These are phyloP conservation scores for Marasmarcha lunaedactyla DNA, from an alignment of 2,888 invertebrate species.

Conservation along the genomic window DNA sequence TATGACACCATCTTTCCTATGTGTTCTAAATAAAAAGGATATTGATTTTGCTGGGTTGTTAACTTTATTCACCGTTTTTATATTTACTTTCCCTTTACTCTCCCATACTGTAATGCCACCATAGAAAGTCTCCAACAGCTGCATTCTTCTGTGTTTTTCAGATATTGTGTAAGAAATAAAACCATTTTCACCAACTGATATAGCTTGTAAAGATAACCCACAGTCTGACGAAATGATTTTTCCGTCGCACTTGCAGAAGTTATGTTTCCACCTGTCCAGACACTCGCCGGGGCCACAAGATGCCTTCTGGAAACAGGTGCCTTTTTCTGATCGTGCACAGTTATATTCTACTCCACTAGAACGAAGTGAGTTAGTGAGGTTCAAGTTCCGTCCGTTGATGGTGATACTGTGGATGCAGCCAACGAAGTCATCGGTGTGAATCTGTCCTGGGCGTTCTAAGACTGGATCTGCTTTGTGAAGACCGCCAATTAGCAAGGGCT, in stretches of 20 bases:
- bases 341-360: constrained; percentile 80
- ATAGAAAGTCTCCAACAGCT: constrained; percentile 84
- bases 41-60: constrained; percentile 76
- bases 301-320: constrained; percentile 73
- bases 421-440: constrained; percentile 91
- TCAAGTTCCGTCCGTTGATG: constrained; percentile 86
- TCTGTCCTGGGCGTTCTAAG: constrained; percentile 88
- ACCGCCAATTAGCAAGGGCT: constrained; percentile 88
- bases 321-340: constrained; percentile 78
- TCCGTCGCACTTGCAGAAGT: constrained; percentile 78
- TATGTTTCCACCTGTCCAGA: constrained; percentile 86
- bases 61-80: constrained; percentile 37
- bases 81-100: constrained; percentile 33
- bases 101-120: constrained; percentile 79
- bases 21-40: constrained; percentile 85
- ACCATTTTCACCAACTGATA: constrained; percentile 82
- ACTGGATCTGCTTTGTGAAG: constrained; percentile 87
- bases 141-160: constrained; percentile 88
- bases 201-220: constrained; percentile 79
- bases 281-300: constrained; percentile 76
- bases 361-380: constrained; percentile 81
- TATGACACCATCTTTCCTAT: constrained; percentile 82
- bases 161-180: constrained; percentile 83
- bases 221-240: constrained; percentile 84
- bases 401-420: constrained; percentile 94